Base-by-base conservation (phyloP, 2,113 vertebrate species). In the Chroicocephalus ridibundus region DNA sequence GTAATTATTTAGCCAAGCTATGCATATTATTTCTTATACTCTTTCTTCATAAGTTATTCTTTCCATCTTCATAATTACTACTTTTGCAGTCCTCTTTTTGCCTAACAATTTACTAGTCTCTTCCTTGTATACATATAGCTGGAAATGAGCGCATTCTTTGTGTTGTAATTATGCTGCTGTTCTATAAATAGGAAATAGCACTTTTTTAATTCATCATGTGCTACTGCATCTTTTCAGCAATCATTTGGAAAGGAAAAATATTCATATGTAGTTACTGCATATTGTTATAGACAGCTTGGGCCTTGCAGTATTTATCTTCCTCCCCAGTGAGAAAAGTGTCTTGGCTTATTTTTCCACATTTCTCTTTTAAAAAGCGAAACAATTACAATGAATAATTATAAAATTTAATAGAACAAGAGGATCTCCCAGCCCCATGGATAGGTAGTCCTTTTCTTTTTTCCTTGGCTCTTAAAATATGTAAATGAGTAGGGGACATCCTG, bases 391-490 rank as follows among this genome's bases (percentile, higher is more conserved):
- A 92, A 88, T 86, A 79, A 90, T 93, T 92, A 25, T 79, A 9
- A 90, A 80, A 16, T 52, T 71, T 90, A 96, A 82, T 62, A 80
- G 64, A 65, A 86, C 34, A 96, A 93, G 78, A 95, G 36, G 18
- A 44, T 94, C 17, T 95, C 84, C 25, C 91, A 15, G 80, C 36
- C 31, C 40, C 15, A 5, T 58, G 15, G 46, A 96, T 89, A 88
- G 96, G 95, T 82, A 10, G 12, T 52, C 40, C 24, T 84, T 96
- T 69, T 75, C 15, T 96, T 89, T 92, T 90, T 91, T 72, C 60
- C 14, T 62, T 86, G 52, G 52, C 86, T 97, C 49, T 95, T 98
- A 82, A 94, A 97, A 85, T 95, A 93, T 78, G 57, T 94, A 97
- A 96, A 93, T 92, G 97, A 95, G 52, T 51, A 94, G 47, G 84